These are phyloP conservation scores for Acleris holmiana DNA, from an alignment of 2,888 invertebrate species.

Conservation along the genomic window DNA sequence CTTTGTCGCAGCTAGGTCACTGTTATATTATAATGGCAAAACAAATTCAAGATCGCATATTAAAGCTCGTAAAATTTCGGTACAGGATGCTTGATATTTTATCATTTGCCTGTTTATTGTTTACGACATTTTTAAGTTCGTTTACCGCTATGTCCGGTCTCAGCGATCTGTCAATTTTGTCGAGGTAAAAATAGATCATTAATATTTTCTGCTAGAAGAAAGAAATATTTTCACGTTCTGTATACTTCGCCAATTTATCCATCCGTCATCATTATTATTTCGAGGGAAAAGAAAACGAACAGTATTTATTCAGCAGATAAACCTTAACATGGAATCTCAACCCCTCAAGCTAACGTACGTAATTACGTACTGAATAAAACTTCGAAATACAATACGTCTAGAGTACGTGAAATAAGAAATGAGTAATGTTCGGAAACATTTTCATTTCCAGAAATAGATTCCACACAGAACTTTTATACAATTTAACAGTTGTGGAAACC, in stretches of 20 bases:
- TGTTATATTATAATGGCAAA: slow-evolving; percentile 26
- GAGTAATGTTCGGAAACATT: slow-evolving; percentile 5
- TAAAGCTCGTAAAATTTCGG: slow-evolving; percentile 12
- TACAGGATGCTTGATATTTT: slow-evolving; percentile 1
- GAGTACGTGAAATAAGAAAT: slow-evolving; percentile 9
- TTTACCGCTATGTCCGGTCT: background rate
- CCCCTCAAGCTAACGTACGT: slow-evolving; percentile 4
- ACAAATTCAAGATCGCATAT: slow-evolving; percentile 18
- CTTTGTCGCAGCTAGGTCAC: slow-evolving; percentile 36
- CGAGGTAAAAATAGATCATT: too few relatives aligned
- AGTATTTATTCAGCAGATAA: too few relatives aligned
- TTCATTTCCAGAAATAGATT: slow-evolving; percentile 9
- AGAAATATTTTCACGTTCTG: too few relatives aligned
- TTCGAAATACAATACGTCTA: slow-evolving; percentile 1
- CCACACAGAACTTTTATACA: background rate
- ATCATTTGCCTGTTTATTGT: slow-evolving; percentile 6
- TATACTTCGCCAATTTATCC: too few relatives aligned
- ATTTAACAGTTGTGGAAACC: too few relatives aligned
- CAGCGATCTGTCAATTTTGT: too few relatives aligned
- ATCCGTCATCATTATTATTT: too few relatives aligned
- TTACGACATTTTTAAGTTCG: background rate
- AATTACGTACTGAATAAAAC: slow-evolving; percentile 5
- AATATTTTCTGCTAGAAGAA: too few relatives aligned
- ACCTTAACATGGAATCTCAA: too few relatives aligned
- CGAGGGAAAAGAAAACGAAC: too few relatives aligned